These are phyloP conservation scores for Oreohelix idahoensis DNA, from an alignment of 1,140 invertebrate species.

Conservation along the genomic window DNA sequence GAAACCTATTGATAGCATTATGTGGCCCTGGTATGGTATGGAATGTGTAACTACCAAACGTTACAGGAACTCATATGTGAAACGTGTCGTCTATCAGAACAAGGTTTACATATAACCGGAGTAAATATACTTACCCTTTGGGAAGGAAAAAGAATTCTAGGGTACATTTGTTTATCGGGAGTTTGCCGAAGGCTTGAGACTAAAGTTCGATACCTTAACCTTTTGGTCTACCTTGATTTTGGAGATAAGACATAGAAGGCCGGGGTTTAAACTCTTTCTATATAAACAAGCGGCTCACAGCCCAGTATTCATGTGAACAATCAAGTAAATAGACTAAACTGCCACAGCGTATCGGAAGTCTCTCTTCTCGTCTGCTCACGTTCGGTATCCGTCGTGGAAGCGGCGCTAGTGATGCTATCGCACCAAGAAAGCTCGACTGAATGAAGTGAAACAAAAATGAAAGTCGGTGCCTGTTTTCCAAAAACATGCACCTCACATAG, in stretches of 20 bases:
- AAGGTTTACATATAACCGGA: background rate
- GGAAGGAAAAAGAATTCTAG: background rate
- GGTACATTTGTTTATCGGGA: constrained; percentile 9
- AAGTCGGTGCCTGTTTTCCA: no score
- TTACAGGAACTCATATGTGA: background rate
- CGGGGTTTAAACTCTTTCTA: background rate
- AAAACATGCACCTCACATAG: no score
- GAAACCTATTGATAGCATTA: no score
- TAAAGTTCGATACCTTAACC: constrained; percentile 14
- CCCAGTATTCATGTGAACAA: background rate
- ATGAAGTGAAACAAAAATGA: background rate
- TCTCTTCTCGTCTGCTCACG: background rate
- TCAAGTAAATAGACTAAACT: constrained; percentile 9
- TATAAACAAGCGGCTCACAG: background rate
- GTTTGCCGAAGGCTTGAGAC: background rate
- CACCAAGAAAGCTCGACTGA: background rate
- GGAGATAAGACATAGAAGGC: background rate
- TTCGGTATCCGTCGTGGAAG: background rate
- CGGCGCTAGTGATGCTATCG: background rate
- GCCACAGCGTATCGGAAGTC: background rate
- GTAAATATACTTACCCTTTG: background rate
- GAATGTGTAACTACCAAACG: background rate
- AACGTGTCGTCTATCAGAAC: background rate
- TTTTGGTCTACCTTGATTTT: background rate
- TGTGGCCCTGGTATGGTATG: no score